phyloP scores from a whole-genome alignment of 2,888 invertebrate species.

The Barypeithes pellucidus region DNA sequence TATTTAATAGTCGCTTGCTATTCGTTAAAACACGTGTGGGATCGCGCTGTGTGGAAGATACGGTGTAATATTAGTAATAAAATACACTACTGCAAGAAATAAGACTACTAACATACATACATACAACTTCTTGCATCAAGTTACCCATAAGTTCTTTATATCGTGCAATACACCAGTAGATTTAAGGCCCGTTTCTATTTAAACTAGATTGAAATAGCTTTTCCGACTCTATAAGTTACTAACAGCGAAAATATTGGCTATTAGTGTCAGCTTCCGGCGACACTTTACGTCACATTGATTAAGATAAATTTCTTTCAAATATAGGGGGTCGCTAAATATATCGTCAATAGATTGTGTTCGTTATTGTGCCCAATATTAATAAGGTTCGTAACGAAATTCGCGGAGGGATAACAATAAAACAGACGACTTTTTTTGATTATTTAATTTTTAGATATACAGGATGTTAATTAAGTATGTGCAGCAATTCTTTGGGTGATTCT shows the following conservation, averaged over 20 bases:
- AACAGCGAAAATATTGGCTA: conserved; percentile 56
- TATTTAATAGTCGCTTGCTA: no score
- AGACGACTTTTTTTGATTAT: no score
- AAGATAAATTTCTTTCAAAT: conserved; percentile 49
- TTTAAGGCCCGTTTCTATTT: conserved; percentile 52
- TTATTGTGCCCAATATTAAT: neutral
- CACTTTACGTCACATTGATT: conserved; percentile 51
- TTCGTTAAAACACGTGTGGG: no score
- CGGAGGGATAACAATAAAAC: no score
- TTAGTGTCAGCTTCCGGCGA: conserved; percentile 55
- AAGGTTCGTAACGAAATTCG: neutral
- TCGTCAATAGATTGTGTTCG: conserved; percentile 6
- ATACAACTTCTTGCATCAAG: no score
- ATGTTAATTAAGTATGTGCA: no score
- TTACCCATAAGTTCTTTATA: conserved; percentile 40
- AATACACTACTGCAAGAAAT: no score
- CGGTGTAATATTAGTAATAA: no score
- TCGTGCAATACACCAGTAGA: conserved; percentile 38
- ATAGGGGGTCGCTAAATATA: conserved; percentile 22
- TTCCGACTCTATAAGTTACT: conserved; percentile 52
- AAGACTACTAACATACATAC: no score
- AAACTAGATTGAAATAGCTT: conserved; percentile 53
- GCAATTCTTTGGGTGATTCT: no score
- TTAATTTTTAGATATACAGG: no score
- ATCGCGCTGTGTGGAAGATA: no score